Evolutionary conservation across 2,888 invertebrate species (phyloP).

Genomic region (Margaritifera margaritifera): DNA sequence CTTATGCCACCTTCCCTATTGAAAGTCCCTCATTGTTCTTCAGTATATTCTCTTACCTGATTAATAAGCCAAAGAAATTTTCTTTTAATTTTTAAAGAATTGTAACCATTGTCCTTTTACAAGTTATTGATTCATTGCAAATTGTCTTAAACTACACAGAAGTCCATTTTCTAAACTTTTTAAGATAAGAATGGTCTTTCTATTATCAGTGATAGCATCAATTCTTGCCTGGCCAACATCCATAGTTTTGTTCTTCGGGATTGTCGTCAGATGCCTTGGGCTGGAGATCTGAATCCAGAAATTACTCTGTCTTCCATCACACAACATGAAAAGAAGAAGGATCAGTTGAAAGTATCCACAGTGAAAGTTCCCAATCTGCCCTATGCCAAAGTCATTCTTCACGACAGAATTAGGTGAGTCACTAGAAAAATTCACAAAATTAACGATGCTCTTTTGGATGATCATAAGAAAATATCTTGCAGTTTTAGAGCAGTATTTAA

Average conservation of each 20-base stretch:
- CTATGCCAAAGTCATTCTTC: constrained; percentile 69
- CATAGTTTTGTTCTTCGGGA: constrained; percentile 70
- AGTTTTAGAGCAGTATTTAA: too few species aligned
- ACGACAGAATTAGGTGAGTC: constrained; percentile 69
- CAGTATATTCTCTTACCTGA: too few species aligned
- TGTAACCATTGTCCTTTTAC: background rate
- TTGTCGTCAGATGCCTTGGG: constrained; percentile 71
- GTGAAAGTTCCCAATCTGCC: constrained; percentile 68
- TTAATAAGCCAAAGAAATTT: background rate
- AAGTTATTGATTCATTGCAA: background rate
- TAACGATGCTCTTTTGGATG: too few species aligned
- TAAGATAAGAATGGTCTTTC: background rate
- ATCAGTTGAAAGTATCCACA: constrained; percentile 57
- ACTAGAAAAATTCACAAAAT: background rate
- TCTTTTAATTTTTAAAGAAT: background rate
- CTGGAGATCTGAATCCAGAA: constrained; percentile 66
- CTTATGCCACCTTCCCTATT: too few species aligned
- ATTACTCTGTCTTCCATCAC: constrained; percentile 61
- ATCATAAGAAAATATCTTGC: too few species aligned
- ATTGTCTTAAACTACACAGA: too few species aligned
- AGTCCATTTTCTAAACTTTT: too few species aligned
- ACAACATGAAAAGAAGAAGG: constrained; percentile 68
- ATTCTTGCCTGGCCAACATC: constrained; percentile 70
- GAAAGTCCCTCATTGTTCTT: too few species aligned
- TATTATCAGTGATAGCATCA: constrained; percentile 63